phyloP scores from a whole-genome alignment of 2,113 vertebrate species.

The Panthera uncia region DNA sequence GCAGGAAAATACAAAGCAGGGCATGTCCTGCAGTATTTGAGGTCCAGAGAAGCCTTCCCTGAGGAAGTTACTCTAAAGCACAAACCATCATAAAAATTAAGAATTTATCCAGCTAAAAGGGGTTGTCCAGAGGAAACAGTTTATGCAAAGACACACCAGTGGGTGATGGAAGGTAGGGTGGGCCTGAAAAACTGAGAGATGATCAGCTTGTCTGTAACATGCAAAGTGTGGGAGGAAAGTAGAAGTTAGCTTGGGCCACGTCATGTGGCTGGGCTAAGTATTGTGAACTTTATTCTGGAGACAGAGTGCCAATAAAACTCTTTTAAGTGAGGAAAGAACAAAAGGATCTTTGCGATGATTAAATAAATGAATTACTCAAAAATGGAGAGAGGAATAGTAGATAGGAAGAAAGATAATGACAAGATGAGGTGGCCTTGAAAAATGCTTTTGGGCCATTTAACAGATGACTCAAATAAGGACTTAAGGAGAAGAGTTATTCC shows the following conservation, averaged over 20 bases:
- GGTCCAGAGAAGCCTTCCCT: not conserved
- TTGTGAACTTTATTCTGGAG: not conserved
- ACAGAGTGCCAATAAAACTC: not conserved
- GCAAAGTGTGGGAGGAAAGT: fast-evolving
- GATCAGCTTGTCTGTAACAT: not conserved
- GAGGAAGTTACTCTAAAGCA: not conserved
- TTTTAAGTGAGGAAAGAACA: not conserved
- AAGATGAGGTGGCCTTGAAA: not conserved
- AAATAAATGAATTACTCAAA: not conserved
- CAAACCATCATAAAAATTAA: not conserved
- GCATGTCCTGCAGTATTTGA: not conserved
- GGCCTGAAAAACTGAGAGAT: not conserved
- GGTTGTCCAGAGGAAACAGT: not conserved
- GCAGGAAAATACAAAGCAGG: not conserved
- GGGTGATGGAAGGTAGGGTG: not conserved
- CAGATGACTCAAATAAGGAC: not conserved
- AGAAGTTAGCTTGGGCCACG: too few relatives aligned
- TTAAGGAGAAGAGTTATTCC: not conserved
- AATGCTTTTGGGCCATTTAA: not conserved
- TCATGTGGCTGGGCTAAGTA: not conserved
- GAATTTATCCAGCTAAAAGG: not conserved
- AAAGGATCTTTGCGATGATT: not conserved
- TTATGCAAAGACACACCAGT: not conserved
- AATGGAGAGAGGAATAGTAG: not conserved
- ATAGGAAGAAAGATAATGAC: not conserved